Conservation (phyloP, 2,888 invertebrate genomes). For the Chirona hameri region DNA sequence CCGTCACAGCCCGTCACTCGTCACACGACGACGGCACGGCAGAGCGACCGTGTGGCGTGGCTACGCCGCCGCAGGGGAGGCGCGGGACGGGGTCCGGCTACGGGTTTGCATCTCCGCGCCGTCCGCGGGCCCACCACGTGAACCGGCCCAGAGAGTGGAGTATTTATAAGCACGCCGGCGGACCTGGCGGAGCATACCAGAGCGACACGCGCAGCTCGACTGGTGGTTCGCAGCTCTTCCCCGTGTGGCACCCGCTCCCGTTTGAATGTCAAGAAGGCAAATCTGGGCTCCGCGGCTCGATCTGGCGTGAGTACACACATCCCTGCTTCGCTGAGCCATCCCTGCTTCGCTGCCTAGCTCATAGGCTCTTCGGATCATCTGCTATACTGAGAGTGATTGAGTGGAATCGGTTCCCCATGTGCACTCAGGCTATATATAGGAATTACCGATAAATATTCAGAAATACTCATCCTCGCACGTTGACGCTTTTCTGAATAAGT, state of each 20-base stretch:
- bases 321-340: too few relatives aligned
- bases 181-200: not conserved
- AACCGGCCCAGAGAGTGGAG: not conserved
- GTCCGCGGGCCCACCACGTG: not conserved
- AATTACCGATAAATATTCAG: too few relatives aligned
- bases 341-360: too few relatives aligned
- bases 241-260: not conserved
- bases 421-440: too few relatives aligned
- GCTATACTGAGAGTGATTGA: too few relatives aligned
- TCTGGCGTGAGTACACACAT: not conserved
- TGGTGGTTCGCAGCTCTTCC: not conserved
- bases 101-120: not conserved
- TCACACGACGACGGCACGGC: not conserved
- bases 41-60: not conserved
- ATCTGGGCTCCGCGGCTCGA: conserved; percentile 12
- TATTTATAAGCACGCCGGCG: not conserved
- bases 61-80: not conserved
- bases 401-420: too few relatives aligned
- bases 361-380: too few relatives aligned
- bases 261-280: conserved; percentile 12
- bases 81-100: not conserved
- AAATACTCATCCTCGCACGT: too few relatives aligned
- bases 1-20: not conserved
- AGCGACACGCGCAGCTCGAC: not conserved
- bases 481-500: too few relatives aligned